These are phyloP conservation scores for Metridium senile DNA, from an alignment of 92 coral and sea anemone species.

Conservation along the genomic window DNA sequence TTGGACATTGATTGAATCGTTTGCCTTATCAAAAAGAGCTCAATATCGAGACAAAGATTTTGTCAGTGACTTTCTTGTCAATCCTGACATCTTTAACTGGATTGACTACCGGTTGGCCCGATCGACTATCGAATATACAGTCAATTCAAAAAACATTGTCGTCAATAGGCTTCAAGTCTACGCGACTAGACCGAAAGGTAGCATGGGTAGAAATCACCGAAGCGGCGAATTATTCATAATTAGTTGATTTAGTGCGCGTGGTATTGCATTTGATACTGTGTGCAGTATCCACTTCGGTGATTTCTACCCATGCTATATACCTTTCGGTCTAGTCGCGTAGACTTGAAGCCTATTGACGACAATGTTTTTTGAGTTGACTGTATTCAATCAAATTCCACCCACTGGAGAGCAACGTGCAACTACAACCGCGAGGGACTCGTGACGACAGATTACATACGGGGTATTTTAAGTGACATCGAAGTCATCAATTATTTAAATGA, in stretches of 20 bases:
- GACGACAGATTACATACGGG: neutral
- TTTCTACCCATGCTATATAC: no score
- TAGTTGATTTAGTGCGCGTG: no score
- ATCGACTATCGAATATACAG: neutral
- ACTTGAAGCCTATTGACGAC: no score
- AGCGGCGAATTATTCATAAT: no score
- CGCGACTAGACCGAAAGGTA: no score
- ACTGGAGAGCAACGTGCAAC: neutral
- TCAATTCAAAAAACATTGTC: no score
- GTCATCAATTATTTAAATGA: neutral
- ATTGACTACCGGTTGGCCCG: neutral
- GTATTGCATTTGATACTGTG: no score
- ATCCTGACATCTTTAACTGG: neutral
- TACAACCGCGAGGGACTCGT: neutral
- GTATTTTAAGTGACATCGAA: neutral
- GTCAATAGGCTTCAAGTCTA: no score
- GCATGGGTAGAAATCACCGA: no score
- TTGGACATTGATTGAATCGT: neutral
- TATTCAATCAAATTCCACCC: neutral
- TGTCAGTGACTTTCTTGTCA: neutral
- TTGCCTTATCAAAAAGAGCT: neutral
- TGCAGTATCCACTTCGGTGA: no score
- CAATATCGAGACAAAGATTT: neutral
- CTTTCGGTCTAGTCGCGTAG: no score
- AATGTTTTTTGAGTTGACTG: no score